Evolutionary conservation across 2,797 vertebrate species (phyloP).

Genomic region (Carapus acus): DNA sequence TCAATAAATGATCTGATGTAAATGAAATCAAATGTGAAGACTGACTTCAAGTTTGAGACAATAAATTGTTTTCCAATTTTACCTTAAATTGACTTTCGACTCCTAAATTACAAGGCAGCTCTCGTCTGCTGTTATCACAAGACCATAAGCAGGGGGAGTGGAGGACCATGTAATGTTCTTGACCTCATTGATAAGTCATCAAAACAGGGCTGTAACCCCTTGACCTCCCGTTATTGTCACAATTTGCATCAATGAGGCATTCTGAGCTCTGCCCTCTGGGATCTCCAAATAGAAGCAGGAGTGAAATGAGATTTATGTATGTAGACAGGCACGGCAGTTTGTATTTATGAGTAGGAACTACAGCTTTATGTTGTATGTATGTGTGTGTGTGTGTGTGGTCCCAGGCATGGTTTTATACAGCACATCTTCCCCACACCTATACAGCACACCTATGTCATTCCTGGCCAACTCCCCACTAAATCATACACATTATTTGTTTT

Average conservation of each 20-base stretch:
- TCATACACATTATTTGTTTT: too few species aligned
- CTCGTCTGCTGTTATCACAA: constrained; percentile 43
- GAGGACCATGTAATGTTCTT: constrained; percentile 31
- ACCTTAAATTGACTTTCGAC: too few species aligned
- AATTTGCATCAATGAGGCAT: constrained; percentile 56
- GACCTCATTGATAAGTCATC: constrained; percentile 62
- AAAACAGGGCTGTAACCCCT: constrained; percentile 57
- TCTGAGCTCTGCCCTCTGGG: constrained; percentile 39
- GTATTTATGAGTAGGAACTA: constrained; percentile 6
- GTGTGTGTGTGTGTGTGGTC: constrained; percentile 34
- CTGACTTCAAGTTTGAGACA: not conserved
- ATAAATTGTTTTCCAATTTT: too few species aligned
- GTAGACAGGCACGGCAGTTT: constrained; percentile 18
- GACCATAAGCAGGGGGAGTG: constrained; percentile 35
- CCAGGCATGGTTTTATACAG: constrained; percentile 7
- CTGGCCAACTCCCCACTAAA: too few species aligned
- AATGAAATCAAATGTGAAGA: not conserved
- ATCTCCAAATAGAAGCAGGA: constrained; percentile 45
- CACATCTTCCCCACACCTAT: too few species aligned
- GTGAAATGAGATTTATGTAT: constrained; percentile 40
- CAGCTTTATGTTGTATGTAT: constrained; percentile 7
- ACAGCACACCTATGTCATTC: too few species aligned
- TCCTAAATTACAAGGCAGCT: constrained; percentile 26
- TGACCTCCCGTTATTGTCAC: constrained; percentile 59
- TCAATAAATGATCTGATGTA: not conserved